Evolutionary conservation across 1,140 invertebrate species (phyloP), one percentile per base, ranked within the genome.

Genomic region (Danaus plexippus): DNA sequence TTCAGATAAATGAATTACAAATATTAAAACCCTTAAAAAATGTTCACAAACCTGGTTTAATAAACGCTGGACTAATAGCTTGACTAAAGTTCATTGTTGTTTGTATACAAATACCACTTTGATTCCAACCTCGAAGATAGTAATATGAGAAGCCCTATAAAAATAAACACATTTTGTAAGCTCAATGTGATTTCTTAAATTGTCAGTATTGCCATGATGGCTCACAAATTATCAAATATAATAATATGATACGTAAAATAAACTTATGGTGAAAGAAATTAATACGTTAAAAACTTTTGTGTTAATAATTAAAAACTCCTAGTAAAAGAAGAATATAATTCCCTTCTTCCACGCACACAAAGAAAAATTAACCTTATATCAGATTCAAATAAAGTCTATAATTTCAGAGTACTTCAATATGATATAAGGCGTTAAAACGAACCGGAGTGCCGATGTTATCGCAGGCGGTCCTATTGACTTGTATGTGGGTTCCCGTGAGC

Each of bases 41-140:
- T 32, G 7, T 32, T 15, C 9, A 59, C 64, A 77, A 78, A 94
- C 93, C 90, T 64, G 90, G 77, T 57, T 93, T 92, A 15, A 90
- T 77, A 78, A 95, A 95, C 1, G 94, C 94, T 12, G 95, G 95
- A 79, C 95, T 96, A 1, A 92, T 60, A 3, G 96, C 95, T 54
- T 87, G 62, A 8, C 92, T 93, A 42, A 90, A 90, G 73, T 94
- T 94, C 57, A 93, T 92, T 1, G 91, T 92, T 2, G 92, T 93
- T 59, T 91, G 90, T 9, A 94, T 89, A 80, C 96, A 98, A 11
- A 91, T 74, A n/a, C 92, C 93, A 18, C 77, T 89, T 9, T 87
- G 87, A 67, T 91, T 91, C 57, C 87, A 88, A 15, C 91, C 91
- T 18, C 80, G 82, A 70, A 92, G 85, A 88, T 89, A 92, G 22